These are phyloP conservation scores for Ptiloglossa arizonensis DNA, from an alignment of 1,140 invertebrate species.

Conservation along the genomic window DNA sequence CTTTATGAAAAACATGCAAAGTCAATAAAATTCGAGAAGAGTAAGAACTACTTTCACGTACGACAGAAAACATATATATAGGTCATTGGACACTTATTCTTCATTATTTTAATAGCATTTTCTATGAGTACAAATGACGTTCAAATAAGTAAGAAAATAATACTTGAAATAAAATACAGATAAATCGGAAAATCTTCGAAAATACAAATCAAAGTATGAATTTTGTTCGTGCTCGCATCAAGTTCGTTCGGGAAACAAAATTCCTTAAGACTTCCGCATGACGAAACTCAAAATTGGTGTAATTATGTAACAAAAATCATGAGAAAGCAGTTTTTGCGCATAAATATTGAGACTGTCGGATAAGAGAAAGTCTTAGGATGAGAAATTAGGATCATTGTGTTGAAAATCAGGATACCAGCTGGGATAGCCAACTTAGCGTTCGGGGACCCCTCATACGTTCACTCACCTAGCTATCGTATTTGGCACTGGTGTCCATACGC, in stretches of 20 bases:
- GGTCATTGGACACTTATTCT: slow-evolving; percentile 22
- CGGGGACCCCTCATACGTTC: slow-evolving; percentile 53
- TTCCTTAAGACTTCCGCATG: neutral
- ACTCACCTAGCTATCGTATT: slow-evolving; percentile 68
- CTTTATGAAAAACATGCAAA: neutral
- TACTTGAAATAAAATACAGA: neutral
- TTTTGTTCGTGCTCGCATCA: neutral
- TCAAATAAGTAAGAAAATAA: neutral
- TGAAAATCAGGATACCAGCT: slow-evolving; percentile 54
- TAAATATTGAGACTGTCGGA: neutral
- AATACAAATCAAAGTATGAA: neutral
- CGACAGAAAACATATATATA: slow-evolving; percentile 24
- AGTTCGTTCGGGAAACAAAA: neutral
- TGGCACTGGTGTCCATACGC: slow-evolving; percentile 57
- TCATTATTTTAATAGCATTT: neutral
- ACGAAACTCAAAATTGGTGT: neutral
- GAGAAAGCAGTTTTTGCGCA: slow-evolving; percentile 12
- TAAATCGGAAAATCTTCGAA: neutral
- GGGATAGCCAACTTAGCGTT: slow-evolving; percentile 50
- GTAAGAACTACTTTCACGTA: slow-evolving; percentile 19
- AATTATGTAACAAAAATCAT: slow-evolving; percentile 52
- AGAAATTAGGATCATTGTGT: slow-evolving; percentile 16
- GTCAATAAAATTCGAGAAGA: neutral
- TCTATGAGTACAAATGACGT: neutral
- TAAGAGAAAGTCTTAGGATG: neutral